Conservation (phyloP, 1,140 invertebrate species). For the Contarinia nasturtii region DNA sequence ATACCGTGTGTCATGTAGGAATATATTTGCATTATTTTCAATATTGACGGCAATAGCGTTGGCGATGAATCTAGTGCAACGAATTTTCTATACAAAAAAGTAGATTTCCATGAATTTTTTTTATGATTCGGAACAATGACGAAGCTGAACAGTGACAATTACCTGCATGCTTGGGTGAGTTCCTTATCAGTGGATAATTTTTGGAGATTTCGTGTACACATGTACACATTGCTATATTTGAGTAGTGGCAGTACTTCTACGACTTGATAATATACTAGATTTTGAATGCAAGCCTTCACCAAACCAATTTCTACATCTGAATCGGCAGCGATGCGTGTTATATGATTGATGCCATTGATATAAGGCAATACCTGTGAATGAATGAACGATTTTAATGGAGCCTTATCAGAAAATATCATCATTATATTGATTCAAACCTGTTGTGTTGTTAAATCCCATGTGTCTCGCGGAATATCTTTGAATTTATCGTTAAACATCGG, state of each 20-base stretch:
- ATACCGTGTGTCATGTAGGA: slow-evolving; percentile 67
- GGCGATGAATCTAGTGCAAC: slow-evolving; percentile 7
- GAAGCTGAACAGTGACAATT: too few species aligned
- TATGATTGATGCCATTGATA: slow-evolving; percentile 84
- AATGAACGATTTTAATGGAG: slow-evolving; percentile 6
- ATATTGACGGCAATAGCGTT: slow-evolving; percentile 35
- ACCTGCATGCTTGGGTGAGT: slow-evolving; percentile 56
- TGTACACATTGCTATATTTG: slow-evolving; percentile 87
- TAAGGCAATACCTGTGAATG: slow-evolving; percentile 52
- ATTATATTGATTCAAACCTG: slow-evolving; percentile 23
- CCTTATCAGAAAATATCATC: neutral
- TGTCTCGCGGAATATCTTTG: slow-evolving; percentile 25
- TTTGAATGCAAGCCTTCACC: slow-evolving; percentile 87
- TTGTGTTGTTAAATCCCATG: slow-evolving; percentile 87
- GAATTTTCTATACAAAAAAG: neutral
- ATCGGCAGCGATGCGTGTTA: slow-evolving; percentile 58
- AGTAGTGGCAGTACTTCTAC: slow-evolving; percentile 71
- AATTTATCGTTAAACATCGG: slow-evolving; percentile 43
- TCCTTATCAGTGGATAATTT: slow-evolving; percentile 43
- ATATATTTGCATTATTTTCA: slow-evolving; percentile 64
- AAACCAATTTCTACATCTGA: slow-evolving; percentile 85
- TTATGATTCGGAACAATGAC: too few species aligned
- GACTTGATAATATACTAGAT: slow-evolving; percentile 60
- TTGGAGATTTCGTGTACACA: slow-evolving; percentile 64
- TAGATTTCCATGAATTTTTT: slow-evolving; percentile 5